Evolutionary conservation across 2,113 vertebrate species (phyloP), one percentile per base, ranked within the genome.

Genomic region (Cheilinus undulatus): DNA sequence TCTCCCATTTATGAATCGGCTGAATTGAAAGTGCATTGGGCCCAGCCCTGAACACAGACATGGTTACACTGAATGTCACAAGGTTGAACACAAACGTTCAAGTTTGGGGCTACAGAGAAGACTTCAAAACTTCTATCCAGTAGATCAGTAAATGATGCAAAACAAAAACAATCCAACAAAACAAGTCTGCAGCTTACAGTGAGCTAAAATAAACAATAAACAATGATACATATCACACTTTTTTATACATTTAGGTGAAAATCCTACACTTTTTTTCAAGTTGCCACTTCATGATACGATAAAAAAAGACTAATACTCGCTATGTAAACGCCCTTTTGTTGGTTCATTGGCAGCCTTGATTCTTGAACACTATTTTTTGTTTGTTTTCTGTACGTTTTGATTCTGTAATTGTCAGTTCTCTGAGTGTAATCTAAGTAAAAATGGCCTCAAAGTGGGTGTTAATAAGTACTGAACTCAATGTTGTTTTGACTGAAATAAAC

Each of bases 11-110:
- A 48, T 75, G 75, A 82, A 69, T 58, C 68, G 84, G 74, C 68
- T 80, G 82, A 86, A 86, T 69, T 83, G 83, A 83, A 84, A 84
- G 80, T 87, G 80, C 71, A 64, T 79, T 73, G 89, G 88, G 88
- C 89, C 84, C 88, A 87, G 89, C 88, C 91, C 91, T 86, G 70
- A 78, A 92, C 42, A 95, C 24, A 94, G 94, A 96, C 91, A 93
- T 93, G 94, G 96, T 93, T 92, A 93, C 93, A 94, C 93, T 45
- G 93, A 93, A 88, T 71, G 91, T 83, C 91, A 95, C 88, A 94
- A 86, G 91, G 90, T 83, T 92, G 91, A 91, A 72, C 8, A 60
- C 8, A 34, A 26, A 26, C 7, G 42, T 45, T n/a, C 58, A 74
- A 50, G 19, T 76, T 78, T 59, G 14, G 24, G 65, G 60, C 14